These are phyloP conservation scores for Xestia c-nigrum DNA, from an alignment of 2,888 invertebrate genomes.

Conservation along the genomic window DNA sequence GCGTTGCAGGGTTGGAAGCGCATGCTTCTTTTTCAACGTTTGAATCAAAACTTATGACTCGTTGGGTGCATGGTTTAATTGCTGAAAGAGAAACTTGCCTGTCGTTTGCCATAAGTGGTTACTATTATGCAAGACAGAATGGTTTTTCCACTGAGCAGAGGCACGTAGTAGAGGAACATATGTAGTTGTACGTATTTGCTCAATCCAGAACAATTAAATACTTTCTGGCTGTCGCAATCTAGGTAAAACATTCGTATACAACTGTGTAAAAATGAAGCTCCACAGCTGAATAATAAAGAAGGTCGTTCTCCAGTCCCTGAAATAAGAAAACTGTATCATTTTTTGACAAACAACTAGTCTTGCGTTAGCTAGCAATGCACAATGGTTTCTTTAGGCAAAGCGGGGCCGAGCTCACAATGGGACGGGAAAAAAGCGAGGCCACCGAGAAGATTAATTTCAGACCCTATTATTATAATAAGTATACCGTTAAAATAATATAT, in stretches of 20 bases:
- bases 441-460: slow-evolving; percentile 51
- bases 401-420: slow-evolving; percentile 44
- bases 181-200: not conserved
- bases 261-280: slow-evolving; percentile 16
- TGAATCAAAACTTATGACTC: not conserved
- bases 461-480: slow-evolving; percentile 52
- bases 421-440: slow-evolving; percentile 37
- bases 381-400: slow-evolving; percentile 51
- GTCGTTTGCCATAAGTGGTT: not conserved
- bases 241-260: slow-evolving; percentile 5
- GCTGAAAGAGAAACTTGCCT: not conserved
- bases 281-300: slow-evolving; percentile 33
- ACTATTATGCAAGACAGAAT: not conserved
- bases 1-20: slow-evolving; percentile 34
- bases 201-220: slow-evolving; percentile 1
- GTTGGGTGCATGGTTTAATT: not conserved
- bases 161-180: not conserved
- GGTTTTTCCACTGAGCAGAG: not conserved
- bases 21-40: slow-evolving; percentile 2
- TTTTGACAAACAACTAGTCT: slow-evolving; percentile 56
- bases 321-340: slow-evolving; percentile 51
- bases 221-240: not conserved
- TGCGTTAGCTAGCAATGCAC: slow-evolving; percentile 46
- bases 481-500: slow-evolving; percentile 28
- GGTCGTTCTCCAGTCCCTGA: slow-evolving; percentile 18